Conservation (phyloP, 1,140 invertebrate species). For the Ectropis grisescens region DNA sequence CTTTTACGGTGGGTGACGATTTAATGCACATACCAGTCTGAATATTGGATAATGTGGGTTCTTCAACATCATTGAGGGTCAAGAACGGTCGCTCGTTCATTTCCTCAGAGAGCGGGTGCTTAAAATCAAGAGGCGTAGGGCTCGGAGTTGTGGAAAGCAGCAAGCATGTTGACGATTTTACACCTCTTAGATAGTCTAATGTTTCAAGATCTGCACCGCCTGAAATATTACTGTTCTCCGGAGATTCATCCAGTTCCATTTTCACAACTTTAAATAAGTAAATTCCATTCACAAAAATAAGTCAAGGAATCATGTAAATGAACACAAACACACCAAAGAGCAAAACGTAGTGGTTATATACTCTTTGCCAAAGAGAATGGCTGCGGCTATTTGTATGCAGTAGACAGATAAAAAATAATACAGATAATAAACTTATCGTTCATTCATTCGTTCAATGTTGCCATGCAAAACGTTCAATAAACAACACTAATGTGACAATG, state of each 20-base stretch:
- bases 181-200: slow-evolving; percentile 50
- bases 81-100: slow-evolving; percentile 42
- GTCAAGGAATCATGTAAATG: too few species aligned
- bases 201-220: slow-evolving; percentile 30
- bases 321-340: too few species aligned
- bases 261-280: slow-evolving; percentile 1
- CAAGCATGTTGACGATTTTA: slow-evolving; percentile 56
- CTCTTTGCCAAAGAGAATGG: too few species aligned
- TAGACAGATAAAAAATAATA: too few species aligned
- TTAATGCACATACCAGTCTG: slow-evolving; percentile 4
- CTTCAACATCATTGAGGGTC: slow-evolving; percentile 30
- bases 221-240: slow-evolving; percentile 30
- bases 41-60: slow-evolving; percentile 6
- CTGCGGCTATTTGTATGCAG: too few species aligned
- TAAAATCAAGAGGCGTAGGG: slow-evolving; percentile 51
- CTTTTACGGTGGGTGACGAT: too few species aligned
- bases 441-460: too few species aligned
- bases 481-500: too few species aligned
- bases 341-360: too few species aligned
- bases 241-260: slow-evolving; percentile 54
- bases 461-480: too few species aligned
- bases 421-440: too few species aligned
- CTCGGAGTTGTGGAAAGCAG: slow-evolving; percentile 47
- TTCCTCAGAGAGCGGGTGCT: slow-evolving; percentile 56
- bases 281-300: too few species aligned